phyloP scores from a whole-genome alignment of 37 sponge, comb jelly and placozoan genomes.

The Beroe ovata region DNA sequence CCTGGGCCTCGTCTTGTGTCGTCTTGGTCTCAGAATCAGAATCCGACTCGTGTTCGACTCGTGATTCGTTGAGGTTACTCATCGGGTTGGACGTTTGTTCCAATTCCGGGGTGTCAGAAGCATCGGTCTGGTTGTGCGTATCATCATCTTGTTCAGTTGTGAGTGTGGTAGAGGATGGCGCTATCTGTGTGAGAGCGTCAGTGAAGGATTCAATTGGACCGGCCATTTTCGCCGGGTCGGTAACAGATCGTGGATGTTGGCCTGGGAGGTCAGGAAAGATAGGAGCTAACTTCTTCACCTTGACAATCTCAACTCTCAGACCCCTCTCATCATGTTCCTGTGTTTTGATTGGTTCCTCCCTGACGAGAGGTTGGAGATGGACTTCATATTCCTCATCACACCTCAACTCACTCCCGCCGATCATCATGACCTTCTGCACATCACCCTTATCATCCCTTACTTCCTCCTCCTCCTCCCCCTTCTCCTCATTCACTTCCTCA shows the following conservation, averaged over 20 bases:
- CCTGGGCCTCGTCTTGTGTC: not conserved
- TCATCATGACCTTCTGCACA: not conserved
- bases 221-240: not conserved
- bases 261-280: not conserved
- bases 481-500: not conserved
- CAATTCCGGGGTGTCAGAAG: no score
- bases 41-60: not conserved
- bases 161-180: no score
- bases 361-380: not conserved
- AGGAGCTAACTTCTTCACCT: not conserved
- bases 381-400: not conserved
- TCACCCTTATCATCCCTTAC: not conserved
- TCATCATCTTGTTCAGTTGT: no score
- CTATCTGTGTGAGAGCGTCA: not conserved
- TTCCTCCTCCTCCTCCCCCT: not conserved
- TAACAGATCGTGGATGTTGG: not conserved
- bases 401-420: not conserved
- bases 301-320: not conserved
- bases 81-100: not conserved
- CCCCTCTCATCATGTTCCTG: not conserved
- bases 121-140: no score
- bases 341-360: not conserved
- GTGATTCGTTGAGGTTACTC: conserved; percentile 35
- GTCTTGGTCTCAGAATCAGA: conserved; percentile 9
- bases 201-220: not conserved